These are phyloP conservation scores for Coracopsis vasa DNA, from an alignment of 2,113 vertebrate species.

Conservation along the genomic window DNA sequence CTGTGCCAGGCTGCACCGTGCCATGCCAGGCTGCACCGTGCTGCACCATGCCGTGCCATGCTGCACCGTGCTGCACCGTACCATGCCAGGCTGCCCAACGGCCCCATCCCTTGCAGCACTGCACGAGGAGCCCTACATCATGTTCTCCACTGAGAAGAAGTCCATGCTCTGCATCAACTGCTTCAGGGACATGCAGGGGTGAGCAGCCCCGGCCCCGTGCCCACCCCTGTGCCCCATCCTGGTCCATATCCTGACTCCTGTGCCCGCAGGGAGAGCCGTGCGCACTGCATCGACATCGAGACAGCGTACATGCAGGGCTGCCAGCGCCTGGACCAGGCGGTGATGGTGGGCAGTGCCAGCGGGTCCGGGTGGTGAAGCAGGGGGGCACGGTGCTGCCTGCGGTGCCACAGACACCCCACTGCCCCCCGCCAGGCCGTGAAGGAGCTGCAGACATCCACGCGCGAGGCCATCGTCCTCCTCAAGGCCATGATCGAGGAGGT, in stretches of 20 bases:
- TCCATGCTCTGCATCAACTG: constrained; percentile 96
- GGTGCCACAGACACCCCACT: rapidly evolving
- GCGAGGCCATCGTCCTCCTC: constrained; percentile 87
- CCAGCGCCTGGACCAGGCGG: constrained; percentile 91
- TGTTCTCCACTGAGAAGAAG: constrained; percentile 94
- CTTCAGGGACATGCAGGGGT: constrained; percentile 96
- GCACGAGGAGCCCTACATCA: constrained; percentile 92
- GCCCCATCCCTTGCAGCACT: constrained; percentile 74
- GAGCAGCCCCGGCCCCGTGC: neutral
- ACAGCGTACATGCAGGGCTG: constrained; percentile 91
- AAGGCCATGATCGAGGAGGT: constrained; percentile 94
- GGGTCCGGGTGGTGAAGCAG: rapidly evolving
- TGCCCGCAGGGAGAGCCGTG: constrained; percentile 84
- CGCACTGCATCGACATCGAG: constrained; percentile 94
- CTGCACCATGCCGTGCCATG: rapidly evolving
- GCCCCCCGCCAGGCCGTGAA: constrained; percentile 83
- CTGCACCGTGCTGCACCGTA: neutral
- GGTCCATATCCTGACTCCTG: rapidly evolving
- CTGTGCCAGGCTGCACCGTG: rapidly evolving
- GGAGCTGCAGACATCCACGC: constrained; percentile 87
- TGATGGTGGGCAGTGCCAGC: constrained; percentile 76
- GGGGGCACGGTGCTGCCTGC: neutral
- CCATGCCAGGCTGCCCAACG: rapidly evolving
- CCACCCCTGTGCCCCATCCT: rapidly evolving
- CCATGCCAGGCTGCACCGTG: rapidly evolving